A percentile compares a stretch with the other conserved stretches of the same genome.
These are phyloP conservation scores for Eledone cirrhosa DNA, from an alignment of 2,888 invertebrate species.

Conservation along the genomic window DNA sequence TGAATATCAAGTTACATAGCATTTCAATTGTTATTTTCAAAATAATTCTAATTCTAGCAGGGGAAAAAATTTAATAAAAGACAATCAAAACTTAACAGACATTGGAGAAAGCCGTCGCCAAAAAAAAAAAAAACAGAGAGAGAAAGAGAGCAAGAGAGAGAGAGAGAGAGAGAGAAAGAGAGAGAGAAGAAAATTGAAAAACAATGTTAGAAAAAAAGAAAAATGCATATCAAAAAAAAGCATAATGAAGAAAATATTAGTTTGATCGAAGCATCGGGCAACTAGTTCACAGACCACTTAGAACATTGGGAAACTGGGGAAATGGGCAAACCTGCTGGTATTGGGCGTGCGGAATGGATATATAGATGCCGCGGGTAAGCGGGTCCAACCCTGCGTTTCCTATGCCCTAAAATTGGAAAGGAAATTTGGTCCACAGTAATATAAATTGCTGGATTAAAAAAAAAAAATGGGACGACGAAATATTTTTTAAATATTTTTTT, in stretches of 20 bases:
- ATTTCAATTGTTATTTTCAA: too few relatives aligned
- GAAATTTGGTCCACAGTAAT: slow-evolving; percentile 42
- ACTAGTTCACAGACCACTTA: slow-evolving; percentile 22
- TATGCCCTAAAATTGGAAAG: slow-evolving; percentile 60
- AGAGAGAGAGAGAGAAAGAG: too few relatives aligned
- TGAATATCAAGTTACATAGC: too few relatives aligned
- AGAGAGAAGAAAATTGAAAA: too few relatives aligned
- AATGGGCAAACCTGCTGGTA: slow-evolving; percentile 59
- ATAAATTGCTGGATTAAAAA: neutral
- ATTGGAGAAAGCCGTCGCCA: slow-evolving; percentile 15
- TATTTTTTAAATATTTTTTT: too few relatives aligned
- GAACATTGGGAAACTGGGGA: slow-evolving; percentile 25
- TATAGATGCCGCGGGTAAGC: slow-evolving; percentile 56
- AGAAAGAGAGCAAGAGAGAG: too few relatives aligned
- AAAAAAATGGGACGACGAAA: neutral
- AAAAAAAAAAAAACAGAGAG: neutral
- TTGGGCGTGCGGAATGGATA: slow-evolving; percentile 59
- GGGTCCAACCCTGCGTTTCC: slow-evolving; percentile 55
- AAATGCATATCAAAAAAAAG: slow-evolving; percentile 9
- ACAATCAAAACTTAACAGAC: too few relatives aligned
- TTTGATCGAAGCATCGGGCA: slow-evolving; percentile 22
- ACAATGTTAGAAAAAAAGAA: neutral
- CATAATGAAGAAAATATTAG: slow-evolving; percentile 20
- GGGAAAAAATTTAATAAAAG: too few relatives aligned
- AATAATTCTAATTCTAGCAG: too few relatives aligned